Evolutionary conservation across 1,140 invertebrate species (phyloP).

Genomic region (Trachelipus rathkii): DNA sequence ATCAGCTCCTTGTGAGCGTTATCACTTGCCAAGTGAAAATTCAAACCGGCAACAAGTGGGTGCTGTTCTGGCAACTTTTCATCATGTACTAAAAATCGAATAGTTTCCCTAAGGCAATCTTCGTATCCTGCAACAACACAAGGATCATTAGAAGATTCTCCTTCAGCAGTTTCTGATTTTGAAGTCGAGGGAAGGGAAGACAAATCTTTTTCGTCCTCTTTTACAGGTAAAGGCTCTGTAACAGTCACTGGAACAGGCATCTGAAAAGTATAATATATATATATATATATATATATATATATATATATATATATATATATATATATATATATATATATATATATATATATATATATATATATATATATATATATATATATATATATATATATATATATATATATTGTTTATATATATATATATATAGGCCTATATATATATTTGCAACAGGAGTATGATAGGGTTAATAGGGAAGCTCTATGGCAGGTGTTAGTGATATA

Average conservation of each 20-base stretch:
- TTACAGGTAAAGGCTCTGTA: no score
- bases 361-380: constrained; percentile 14
- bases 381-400: constrained; percentile 14
- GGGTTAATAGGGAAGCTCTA: no score
- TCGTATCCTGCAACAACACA: constrained; percentile 49
- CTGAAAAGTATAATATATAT: neutral
- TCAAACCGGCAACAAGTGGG: constrained; percentile 50
- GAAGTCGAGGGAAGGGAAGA: no score
- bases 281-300: constrained; percentile 15
- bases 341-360: constrained; percentile 13
- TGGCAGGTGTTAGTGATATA: no score
- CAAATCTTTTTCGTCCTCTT: no score
- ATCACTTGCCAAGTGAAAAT: constrained; percentile 47
- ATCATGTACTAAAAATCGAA: constrained; percentile 51
- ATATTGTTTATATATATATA: neutral
- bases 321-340: constrained; percentile 14
- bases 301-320: constrained; percentile 15
- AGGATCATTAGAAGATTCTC: constrained; percentile 48
- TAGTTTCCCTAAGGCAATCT: constrained; percentile 52
- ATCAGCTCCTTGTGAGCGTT: neutral
- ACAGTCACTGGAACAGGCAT: neutral
- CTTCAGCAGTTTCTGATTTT: no score
- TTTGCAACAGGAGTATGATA: no score
- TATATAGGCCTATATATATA: neutral
- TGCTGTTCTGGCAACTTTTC: constrained; percentile 50